Conservation (phyloP, 2,888 invertebrate species). For the Agrilus cyanescens region DNA sequence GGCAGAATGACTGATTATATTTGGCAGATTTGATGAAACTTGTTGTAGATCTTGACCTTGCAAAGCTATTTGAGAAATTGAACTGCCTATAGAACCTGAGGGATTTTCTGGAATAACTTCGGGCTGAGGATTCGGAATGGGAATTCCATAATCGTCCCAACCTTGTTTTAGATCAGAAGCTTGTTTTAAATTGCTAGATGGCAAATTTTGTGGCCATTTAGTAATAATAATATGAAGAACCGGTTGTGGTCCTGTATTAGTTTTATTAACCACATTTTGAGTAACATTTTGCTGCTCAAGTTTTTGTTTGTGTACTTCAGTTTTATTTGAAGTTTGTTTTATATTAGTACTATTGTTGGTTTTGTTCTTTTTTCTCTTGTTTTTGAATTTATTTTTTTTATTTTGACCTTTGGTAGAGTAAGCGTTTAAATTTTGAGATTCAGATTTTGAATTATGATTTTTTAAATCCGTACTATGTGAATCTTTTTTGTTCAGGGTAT, state of each 20-base stretch:
- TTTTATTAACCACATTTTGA: slow-evolving; percentile 1
- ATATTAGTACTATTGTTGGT: not conserved
- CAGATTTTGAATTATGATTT: too few species aligned
- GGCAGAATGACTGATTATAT: too few species aligned
- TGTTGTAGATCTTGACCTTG: slow-evolving; percentile 10
- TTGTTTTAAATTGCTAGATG: slow-evolving; percentile 34
- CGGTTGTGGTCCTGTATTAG: slow-evolving; percentile 22
- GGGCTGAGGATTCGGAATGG: slow-evolving; percentile 25
- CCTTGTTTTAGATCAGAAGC: slow-evolving; percentile 22
- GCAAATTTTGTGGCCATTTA: slow-evolving; percentile 42
- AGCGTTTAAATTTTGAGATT: not conserved
- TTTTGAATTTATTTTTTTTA: not conserved
- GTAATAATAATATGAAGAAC: slow-evolving; percentile 35
- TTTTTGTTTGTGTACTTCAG: slow-evolving; percentile 12
- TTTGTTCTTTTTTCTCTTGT: not conserved
- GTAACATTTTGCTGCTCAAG: slow-evolving; percentile 10
- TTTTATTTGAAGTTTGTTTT: slow-evolving; percentile 1
- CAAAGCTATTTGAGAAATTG: slow-evolving; percentile 25
- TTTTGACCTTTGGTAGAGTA: not conserved
- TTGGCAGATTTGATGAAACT: too few species aligned
- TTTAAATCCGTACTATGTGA: too few species aligned
- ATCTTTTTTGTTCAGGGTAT: too few species aligned
- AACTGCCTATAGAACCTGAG: slow-evolving; percentile 21
- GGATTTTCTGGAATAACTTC: slow-evolving; percentile 20
- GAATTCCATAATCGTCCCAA: slow-evolving; percentile 31